phyloP scores from a whole-genome alignment of 1,140 invertebrate species.

The Delia radicum region DNA sequence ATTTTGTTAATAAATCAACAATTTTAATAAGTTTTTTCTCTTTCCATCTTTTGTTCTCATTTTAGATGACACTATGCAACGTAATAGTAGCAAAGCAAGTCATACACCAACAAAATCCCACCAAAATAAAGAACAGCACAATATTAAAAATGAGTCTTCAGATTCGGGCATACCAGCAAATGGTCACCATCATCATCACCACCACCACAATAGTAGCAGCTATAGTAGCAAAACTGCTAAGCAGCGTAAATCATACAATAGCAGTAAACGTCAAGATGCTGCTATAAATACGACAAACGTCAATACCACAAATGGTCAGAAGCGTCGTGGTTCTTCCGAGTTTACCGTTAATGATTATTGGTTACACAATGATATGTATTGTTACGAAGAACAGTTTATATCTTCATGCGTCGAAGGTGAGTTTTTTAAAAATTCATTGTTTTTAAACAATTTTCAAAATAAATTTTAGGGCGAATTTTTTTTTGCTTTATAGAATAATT shows the following conservation, averaged over 20 bases:
- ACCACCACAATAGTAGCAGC: too few species aligned
- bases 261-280: not conserved
- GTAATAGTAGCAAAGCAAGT: conserved; percentile 27
- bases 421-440: not conserved
- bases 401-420: conserved; percentile 30
- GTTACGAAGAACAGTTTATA: conserved; percentile 9
- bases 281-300: not conserved
- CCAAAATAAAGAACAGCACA: too few species aligned
- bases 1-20: not conserved
- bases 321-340: not conserved
- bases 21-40: not conserved
- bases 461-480: too few species aligned
- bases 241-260: not conserved
- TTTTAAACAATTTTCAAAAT: not conserved
- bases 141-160: conserved; percentile 2
- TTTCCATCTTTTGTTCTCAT: not conserved
- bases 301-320: not conserved
- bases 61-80: conserved; percentile 30
- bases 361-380: conserved; percentile 25
- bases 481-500: too few species aligned
- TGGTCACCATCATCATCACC: conserved; percentile 11
- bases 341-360: conserved; percentile 26
- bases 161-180: conserved; percentile 23
- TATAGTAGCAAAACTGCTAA: not conserved
- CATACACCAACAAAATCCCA: conserved; percentile 8